Percentiles rank a stretch among this genome's conserved stretches.
Conservation (phyloP, 2,113 vertebrate genomes). For the Damaliscus lunatus region DNA sequence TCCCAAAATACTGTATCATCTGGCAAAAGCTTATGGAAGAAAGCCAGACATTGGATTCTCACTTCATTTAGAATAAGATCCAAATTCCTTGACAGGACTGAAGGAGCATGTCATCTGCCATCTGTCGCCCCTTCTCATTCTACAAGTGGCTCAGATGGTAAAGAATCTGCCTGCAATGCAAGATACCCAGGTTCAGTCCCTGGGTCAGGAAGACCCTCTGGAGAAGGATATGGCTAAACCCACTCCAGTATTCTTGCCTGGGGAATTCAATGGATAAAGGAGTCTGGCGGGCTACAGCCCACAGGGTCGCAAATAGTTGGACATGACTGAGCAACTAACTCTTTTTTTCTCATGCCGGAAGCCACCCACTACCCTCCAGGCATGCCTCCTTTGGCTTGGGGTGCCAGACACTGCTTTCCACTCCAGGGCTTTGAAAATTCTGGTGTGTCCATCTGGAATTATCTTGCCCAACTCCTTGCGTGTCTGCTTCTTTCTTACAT, state of each 20-base stretch:
- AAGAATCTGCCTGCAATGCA: background rate
- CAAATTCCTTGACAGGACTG: background rate
- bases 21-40: background rate
- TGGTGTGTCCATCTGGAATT: background rate
- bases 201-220: background rate
- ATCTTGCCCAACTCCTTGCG: background rate
- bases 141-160: background rate
- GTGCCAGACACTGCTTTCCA: background rate
- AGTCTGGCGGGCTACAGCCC: background rate
- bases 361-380: background rate
- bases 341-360: fast-evolving
- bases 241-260: background rate
- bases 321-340: background rate
- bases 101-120: background rate
- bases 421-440: background rate
- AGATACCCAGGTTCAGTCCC: background rate
- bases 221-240: background rate
- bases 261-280: background rate
- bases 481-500: background rate
- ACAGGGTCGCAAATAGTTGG: fast-evolving
- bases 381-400: background rate
- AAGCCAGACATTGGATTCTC: background rate
- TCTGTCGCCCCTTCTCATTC: background rate
- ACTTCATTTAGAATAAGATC: background rate
- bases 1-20: background rate